These are phyloP conservation scores for Nomada fucata DNA, from an alignment of 2,888 invertebrate genomes.

Conservation along the genomic window DNA sequence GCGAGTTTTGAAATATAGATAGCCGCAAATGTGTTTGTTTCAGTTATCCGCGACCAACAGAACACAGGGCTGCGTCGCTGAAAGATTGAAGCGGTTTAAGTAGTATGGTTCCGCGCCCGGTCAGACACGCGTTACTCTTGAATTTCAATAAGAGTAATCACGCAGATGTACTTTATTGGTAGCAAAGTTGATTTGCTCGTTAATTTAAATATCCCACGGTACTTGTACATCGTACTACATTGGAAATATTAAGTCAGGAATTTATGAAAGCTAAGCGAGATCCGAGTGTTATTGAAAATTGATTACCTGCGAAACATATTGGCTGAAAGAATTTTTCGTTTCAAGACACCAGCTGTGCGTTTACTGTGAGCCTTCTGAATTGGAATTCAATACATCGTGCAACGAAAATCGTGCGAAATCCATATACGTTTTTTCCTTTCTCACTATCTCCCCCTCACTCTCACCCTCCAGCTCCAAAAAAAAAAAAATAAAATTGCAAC, in stretches of 20 bases:
- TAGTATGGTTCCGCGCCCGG: neutral
- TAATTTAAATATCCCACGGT: no score
- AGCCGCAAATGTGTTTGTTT: no score
- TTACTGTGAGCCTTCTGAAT: neutral
- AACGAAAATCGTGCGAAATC: neutral
- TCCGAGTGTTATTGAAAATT: slow-evolving; percentile 46
- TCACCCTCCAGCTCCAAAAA: no score
- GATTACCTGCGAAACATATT: slow-evolving; percentile 3
- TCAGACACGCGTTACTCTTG: neutral
- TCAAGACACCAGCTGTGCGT: slow-evolving; percentile 1
- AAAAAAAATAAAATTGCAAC: neutral
- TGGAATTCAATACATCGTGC: neutral
- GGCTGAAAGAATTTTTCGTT: neutral
- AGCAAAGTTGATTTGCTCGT: no score
- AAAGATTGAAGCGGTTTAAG: neutral
- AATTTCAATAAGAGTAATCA: neutral
- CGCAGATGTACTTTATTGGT: no score
- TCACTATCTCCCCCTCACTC: neutral
- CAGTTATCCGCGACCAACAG: no score
- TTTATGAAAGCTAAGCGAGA: slow-evolving; percentile 44
- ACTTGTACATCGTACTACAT: neutral
- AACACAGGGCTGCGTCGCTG: no score
- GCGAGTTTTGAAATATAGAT: no score
- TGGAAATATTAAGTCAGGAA: neutral
- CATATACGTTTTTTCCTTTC: no score